phyloP scores from a whole-genome alignment of 2,888 invertebrate species.

The Leucophora obtusa region DNA sequence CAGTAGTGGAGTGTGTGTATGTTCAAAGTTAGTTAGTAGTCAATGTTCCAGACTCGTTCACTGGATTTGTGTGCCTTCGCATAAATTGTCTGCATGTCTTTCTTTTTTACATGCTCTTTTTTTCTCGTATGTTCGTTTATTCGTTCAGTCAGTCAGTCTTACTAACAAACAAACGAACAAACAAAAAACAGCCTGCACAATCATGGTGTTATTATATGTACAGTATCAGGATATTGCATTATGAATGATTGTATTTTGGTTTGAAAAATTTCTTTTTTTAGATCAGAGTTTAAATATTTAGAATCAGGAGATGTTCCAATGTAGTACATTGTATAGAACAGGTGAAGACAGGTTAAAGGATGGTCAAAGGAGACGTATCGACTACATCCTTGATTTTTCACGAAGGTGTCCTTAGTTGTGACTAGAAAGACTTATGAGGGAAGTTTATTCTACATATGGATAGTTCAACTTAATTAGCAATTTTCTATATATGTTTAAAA shows the following conservation, averaged over 20 bases:
- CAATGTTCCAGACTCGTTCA: constrained; percentile 70
- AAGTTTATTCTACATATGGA: no score
- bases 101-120: constrained; percentile 13
- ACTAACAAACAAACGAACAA: background rate
- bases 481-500: no score
- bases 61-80: constrained; percentile 77
- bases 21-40: constrained; percentile 34
- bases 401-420: no score
- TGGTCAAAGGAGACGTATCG: no score
- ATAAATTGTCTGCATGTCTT: constrained; percentile 72
- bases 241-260: background rate
- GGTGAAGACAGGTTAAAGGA: no score
- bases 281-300: no score
- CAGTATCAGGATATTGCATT: background rate
- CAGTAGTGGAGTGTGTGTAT: background rate
- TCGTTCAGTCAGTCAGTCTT: constrained; percentile 53
- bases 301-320: no score
- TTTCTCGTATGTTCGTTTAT: constrained; percentile 31
- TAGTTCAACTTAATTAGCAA: no score
- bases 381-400: no score
- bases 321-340: no score
- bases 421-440: no score
- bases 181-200: constrained; percentile 42
- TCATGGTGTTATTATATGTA: constrained; percentile 16
- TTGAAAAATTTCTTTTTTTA: no score